Base-by-base conservation (phyloP, 2,797 vertebrate species). In the Cyclopterus lumpus region DNA sequence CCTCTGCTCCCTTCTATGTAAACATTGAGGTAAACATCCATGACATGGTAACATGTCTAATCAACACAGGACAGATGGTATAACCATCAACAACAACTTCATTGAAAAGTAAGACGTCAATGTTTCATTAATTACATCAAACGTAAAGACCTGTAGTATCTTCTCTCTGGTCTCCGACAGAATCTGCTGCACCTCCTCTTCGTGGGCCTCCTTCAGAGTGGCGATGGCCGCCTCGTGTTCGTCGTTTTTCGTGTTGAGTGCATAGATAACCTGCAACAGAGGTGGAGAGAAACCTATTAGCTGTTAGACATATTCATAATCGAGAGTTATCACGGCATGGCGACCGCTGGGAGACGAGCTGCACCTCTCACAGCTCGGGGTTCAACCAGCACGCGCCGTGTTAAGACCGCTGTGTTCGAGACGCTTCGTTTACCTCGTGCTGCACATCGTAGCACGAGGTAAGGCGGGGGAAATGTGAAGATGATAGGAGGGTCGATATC, bases 121-220 rank as follows among this genome's bases (percentile, higher is more conserved):
- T 26, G n/a, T 68, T 24, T 63, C n/a, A 8, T 67, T 24, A 48
- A 59, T 70, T 34, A 70, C 67, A 70, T 36, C 32, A 55, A 66
- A 55, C 38, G 44, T 42, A 64, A n/a, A 57, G 8, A 93, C 93
- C 92, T 91, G 93, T n/a, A 93, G 64, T 74, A 99, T 97, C 90
- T 99, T 99, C 91, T 99, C 97, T 71, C 97, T 95, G 60, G 98
- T 99, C 92, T 99, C 98, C 2, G 97, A 97, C 68, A 99, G 95
- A 84, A 99, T 98, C 93, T 99, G 97, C 71, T 99, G 98, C 86
- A 99, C 96, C 94, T 99, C 98, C 91, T 99, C 98, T 88, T 99
- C 97, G 0, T 99, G 98, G 15, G 97, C 97, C 91, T 99, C 98
- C 91, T 97, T 99, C 91, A 99, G 96, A 18, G 97, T 97, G 90